Base-by-base conservation (phyloP, 1,140 invertebrate genomes). In the Microplitis mediator region DNA sequence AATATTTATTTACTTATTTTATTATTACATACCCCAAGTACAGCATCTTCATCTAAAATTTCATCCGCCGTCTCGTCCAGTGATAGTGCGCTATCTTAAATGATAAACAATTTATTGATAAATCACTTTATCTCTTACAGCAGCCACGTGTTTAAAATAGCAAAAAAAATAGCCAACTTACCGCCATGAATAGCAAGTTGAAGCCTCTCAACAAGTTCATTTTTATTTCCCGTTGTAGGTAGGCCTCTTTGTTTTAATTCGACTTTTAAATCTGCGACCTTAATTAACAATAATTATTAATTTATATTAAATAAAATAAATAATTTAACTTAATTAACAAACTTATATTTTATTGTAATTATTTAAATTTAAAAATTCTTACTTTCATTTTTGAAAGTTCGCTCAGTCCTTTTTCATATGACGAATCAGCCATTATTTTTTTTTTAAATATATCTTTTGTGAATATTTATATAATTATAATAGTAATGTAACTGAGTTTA, bases 201-300 rank as follows among this genome's bases (percentile, higher is more conserved):
- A 60, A 96, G 88, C 75, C 94, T 89, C 71, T 93, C 91, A 31
- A 93, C 85, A 51, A 96, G 85, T 78, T 95, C 94, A 39, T 89
- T 92, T 89, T 95, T 96, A 80, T 95, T 95, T 9, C 94, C 95
- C 56, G 90, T 86, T 13, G 91, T 90, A 14, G 91, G 86, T 13
- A 95, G 85, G 54, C 93, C 94, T 79, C 93, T 90, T 73, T 90
- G 86, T 85, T 95, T 95, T 35, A 95, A 85, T 84, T 95, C 93
- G 77, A 91, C 90, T 76, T 93, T 94, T 74, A 96, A 87, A 82
- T 96, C 94, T 6, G 92, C 90, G 36, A 94, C 93, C 89, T 93
- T 74, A n/a, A 51, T 45, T 23, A 23, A 23, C 23, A 23, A 23
- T 23, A 23, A 23, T 23, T 23, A n/a, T n/a, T n/a, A n/a, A n/a